phyloP scores from a whole-genome alignment of 2,888 invertebrate genomes.

The Crematogaster levior region DNA sequence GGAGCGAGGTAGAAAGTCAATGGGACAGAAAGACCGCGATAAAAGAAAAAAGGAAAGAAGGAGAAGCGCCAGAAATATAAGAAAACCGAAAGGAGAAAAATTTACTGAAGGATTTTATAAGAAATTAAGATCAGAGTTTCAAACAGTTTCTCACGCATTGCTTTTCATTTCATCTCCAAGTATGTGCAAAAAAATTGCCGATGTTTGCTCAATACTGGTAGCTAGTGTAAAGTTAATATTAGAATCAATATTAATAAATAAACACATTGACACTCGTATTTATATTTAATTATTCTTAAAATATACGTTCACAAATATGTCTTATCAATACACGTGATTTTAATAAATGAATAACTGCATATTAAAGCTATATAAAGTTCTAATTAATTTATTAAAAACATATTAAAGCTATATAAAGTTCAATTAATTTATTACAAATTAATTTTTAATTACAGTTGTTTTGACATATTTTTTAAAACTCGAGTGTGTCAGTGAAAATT shows the following conservation, averaged over 20 bases:
- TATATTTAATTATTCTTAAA: not conserved
- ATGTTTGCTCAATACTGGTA: not conserved
- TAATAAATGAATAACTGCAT: not conserved
- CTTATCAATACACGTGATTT: not conserved
- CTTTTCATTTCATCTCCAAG: not conserved
- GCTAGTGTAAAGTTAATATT: no score
- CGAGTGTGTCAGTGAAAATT: not conserved
- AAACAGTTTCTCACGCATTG: not conserved
- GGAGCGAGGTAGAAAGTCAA: not conserved
- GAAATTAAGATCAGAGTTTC: not conserved
- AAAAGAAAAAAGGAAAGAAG: not conserved
- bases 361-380: not conserved
- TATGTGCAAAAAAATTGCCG: no score
- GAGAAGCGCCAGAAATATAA: not conserved
- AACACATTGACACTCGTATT: not conserved
- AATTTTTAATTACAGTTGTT: not conserved
- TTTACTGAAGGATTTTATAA: not conserved
- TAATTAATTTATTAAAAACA: not conserved
- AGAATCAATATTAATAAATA: not conserved
- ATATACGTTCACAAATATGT: not conserved
- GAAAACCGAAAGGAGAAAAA: not conserved
- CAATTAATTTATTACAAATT: not conserved
- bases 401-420: not conserved
- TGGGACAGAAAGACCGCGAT: constrained; percentile 13
- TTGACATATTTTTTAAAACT: not conserved